Conservation (phyloP, 2,797 vertebrate genomes). For the Aulostomus chinensis region DNA sequence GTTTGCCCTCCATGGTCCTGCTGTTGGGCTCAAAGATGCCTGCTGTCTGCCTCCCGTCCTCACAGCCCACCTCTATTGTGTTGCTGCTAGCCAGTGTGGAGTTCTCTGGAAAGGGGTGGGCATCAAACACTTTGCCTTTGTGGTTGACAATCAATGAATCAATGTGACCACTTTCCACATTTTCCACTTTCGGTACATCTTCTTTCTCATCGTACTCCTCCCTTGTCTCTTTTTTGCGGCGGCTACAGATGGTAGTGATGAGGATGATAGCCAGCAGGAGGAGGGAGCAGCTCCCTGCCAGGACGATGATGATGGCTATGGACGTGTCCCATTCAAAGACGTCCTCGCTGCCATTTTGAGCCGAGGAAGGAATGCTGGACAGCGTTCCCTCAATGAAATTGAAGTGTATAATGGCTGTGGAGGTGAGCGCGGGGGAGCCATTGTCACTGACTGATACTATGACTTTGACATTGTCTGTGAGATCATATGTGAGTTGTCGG, state of each 20-base stretch:
- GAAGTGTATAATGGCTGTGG: conserved; percentile 86
- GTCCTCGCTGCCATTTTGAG: conserved; percentile 78
- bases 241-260: conserved; percentile 92
- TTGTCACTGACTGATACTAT: conserved; percentile 86
- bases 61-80: conserved; percentile 78
- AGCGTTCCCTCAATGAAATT: conserved; percentile 83
- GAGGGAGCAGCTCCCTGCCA: conserved; percentile 93
- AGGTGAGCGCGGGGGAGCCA: conserved; percentile 86
- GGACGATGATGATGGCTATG: conserved; percentile 89
- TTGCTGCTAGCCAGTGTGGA: conserved; percentile 77
- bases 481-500: conserved; percentile 85
- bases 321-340: conserved; percentile 89
- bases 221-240: conserved; percentile 84
- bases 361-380: conserved; percentile 78
- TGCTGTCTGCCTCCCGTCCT: conserved; percentile 78
- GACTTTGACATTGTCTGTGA: conserved; percentile 83
- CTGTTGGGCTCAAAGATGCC: conserved; percentile 88
- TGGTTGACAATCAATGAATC: conserved; percentile 79
- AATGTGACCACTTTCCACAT: conserved; percentile 79
- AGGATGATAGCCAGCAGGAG: conserved; percentile 92
- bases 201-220: conserved; percentile 81
- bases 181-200: conserved; percentile 83
- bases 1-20: conserved; percentile 82
- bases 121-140: conserved; percentile 86
- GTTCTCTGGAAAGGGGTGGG: conserved; percentile 87